Evolutionary conservation across 1,140 invertebrate genomes (phyloP), one percentile per base, ranked within the genome.

Genomic region (Lepidurus apus): DNA sequence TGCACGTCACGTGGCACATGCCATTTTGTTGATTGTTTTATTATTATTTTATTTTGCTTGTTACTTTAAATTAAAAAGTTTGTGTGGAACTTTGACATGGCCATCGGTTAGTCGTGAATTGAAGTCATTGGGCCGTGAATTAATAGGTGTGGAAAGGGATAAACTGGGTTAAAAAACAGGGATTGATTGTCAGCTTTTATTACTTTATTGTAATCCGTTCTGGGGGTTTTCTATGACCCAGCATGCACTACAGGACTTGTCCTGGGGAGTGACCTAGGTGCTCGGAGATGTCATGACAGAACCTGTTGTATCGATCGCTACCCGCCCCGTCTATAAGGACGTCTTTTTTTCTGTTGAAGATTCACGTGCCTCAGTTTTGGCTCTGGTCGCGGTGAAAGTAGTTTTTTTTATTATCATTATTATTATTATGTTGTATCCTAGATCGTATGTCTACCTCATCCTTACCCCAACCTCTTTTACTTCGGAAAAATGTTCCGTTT

Each of bases 1-100:
- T 13, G 53, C 53, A 65, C 53, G 53, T 65, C 53, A 65, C n/a
- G 53, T 65, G 53, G 53, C 53, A 65, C 53, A 65, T 65, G 53
- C 53, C 53, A 65, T 9, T 9, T 65, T 11, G 34, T 34, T 34
- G 3, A 34, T 34, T 34, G 2, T 34, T 34, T 34, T 3, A 3
- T 34, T 3, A 4, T 34, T 34, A 34, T 34, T 0, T 34, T 34
- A 34, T 34, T 4, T 34, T 34, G 34, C 34, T 34, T 34, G 34
- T 34, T 26, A 26, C 26, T 34, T 2, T 2, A 34, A 34, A 34
- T 34, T 34, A 2, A 34, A 34, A 3, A 34, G 34, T 34, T 34
- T 3, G 3, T 3, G 34, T 3, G 34, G 34, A 4, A 34, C 3
- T 4, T 34, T 34, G 0, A 2, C 2, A 0, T 34, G 34, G 3